A percentile compares a stretch with the other conserved stretches of the same genome.
Evolutionary conservation across 2,113 vertebrate species (phyloP).

Genomic region (Enhydra lutris): DNA sequence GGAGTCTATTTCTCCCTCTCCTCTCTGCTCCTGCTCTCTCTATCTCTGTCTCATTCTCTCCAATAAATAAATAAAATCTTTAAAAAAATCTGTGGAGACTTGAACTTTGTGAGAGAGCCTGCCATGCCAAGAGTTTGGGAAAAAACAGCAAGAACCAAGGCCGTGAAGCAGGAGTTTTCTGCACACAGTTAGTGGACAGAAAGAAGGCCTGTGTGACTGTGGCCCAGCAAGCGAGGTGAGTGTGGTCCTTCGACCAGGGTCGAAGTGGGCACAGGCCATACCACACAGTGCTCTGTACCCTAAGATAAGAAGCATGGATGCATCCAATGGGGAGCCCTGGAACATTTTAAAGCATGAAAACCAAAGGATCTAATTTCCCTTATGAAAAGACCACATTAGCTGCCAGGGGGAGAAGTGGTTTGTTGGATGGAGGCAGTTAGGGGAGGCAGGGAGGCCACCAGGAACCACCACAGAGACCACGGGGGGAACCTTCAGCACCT

Average conservation of each 20-base stretch:
- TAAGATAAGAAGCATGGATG: not conserved
- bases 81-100: not conserved
- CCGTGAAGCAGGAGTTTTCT: fast-evolving
- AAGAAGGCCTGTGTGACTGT: too few species aligned
- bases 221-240: not conserved
- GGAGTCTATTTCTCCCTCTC: too few species aligned
- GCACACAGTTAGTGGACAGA: not conserved
- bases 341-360: not conserved
- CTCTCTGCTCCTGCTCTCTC: too few species aligned
- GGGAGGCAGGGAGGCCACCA: too few species aligned
- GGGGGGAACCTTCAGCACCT: fast-evolving
- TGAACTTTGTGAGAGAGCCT: not conserved
- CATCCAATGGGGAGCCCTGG: not conserved
- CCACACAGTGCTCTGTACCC: not conserved
- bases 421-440: not conserved
- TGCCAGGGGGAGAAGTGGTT: not conserved
- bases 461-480: not conserved
- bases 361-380: not conserved
- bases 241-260: not conserved
- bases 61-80: too few species aligned
- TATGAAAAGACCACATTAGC: not conserved
- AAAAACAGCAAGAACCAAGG: not conserved
- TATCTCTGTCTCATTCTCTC: too few species aligned
- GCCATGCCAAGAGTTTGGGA: not conserved
- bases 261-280: fast-evolving